Evolutionary conservation across 2,888 invertebrate species (phyloP), one percentile per base, ranked within the genome.

Genomic region (Drosophila monieri): DNA sequence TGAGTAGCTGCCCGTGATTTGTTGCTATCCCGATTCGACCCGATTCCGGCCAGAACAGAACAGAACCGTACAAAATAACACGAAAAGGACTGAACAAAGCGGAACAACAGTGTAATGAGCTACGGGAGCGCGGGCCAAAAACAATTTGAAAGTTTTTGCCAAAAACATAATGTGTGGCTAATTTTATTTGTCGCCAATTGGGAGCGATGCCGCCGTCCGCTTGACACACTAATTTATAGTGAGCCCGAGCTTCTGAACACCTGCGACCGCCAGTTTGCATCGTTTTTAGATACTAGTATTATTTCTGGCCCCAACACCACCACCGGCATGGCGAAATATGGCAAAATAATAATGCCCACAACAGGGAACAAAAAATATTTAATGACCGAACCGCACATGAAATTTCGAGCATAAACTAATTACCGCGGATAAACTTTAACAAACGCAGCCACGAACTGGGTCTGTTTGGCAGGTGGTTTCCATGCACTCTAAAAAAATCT

Each of bases 131-230:
- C 49, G 48, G 57, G 60, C 69, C 60, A 62, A 70, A 83, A 84
- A 80, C 78, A 86, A 86, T 88, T 85, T 78, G 65, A 84, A 85
- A 88, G 74, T 84, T 86, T 85, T 88, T 76, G 78, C 77, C 77
- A 77, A 86, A 87, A 86, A 86, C 87, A 84, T 86, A 88, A 88
- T 88, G 88, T 87, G 85, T 75, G 80, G 77, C 87, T 88, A 85
- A 85, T 85, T 85, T 85, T 86, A 80, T 88, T 85, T 84, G 88
- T 88, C 86, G 84, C 86, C 88, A 86, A 84, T 85, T 88, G 85
- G 88, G 84, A 87, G 60, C 74, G 43, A 61, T 47, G 49, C 51
- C 48, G 46, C 64, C 52, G 58, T 65, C 62, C 62, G 62, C 62
- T 53, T 64, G 62, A 64, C 60, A 58, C 64, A 67, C 60, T 74